These are phyloP conservation scores for Cryptoblepharus egeriae DNA, from an alignment of 2,797 vertebrate species.

Conservation along the genomic window DNA sequence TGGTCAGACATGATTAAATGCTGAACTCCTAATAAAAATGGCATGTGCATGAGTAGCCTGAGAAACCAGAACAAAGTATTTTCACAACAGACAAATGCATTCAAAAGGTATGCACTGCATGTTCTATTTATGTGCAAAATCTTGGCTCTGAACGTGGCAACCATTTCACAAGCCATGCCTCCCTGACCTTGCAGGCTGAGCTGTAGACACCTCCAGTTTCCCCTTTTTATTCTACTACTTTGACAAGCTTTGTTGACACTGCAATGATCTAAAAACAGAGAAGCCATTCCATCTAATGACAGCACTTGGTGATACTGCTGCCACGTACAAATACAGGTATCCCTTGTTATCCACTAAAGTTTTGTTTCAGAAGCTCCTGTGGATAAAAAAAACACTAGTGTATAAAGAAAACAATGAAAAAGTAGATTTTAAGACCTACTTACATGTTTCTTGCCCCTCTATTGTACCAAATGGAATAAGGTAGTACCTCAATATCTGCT, in stretches of 20 bases:
- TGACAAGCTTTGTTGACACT: not conserved
- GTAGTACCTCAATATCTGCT: too few species aligned
- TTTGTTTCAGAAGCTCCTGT: too few species aligned
- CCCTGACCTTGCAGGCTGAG: not conserved
- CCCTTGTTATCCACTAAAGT: too few species aligned
- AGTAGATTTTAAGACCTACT: too few species aligned
- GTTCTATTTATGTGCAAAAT: not conserved
- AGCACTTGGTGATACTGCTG: not conserved
- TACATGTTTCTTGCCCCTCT: too few species aligned
- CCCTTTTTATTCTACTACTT: not conserved
- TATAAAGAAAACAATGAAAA: too few species aligned
- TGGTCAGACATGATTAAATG: not conserved
- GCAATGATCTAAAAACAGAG: slow-evolving; percentile 2
- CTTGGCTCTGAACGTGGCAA: not conserved
- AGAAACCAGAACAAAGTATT: not conserved
- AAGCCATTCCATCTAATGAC: not conserved
- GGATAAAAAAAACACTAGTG: too few species aligned
- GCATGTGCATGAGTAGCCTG: not conserved
- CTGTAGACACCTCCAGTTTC: not conserved
- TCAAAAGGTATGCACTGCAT: not conserved
- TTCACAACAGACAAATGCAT: not conserved
- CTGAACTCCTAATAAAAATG: not conserved
- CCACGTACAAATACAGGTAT: not conserved
- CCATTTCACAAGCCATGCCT: not conserved
- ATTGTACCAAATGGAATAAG: too few species aligned